Conservation (phyloP, 2,113 vertebrate genomes). For the Bubo scandiacus region DNA sequence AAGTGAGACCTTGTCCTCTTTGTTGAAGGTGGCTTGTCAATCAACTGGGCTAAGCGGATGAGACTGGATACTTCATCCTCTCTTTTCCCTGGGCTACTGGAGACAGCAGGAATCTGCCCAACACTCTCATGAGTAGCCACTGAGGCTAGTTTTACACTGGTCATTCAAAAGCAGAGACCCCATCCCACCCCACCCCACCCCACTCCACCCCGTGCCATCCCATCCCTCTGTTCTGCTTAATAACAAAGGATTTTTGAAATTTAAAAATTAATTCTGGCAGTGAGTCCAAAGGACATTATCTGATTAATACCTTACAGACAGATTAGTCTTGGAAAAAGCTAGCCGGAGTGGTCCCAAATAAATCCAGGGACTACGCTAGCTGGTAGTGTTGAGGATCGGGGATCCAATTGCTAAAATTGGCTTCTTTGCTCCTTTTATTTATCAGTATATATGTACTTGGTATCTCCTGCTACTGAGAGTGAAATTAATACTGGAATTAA, state of each 20-base stretch:
- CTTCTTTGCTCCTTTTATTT: not conserved
- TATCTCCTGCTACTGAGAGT: not conserved
- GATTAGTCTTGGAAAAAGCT: not conserved
- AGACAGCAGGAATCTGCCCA: not conserved
- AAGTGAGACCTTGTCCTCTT: not conserved
- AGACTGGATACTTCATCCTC: not conserved
- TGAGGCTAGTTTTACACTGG: not conserved
- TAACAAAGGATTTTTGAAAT: not conserved
- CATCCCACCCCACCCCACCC: too few relatives aligned
- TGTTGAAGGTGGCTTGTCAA: not conserved
- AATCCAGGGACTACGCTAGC: not conserved
- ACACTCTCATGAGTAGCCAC: not conserved
- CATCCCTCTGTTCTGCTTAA: not conserved
- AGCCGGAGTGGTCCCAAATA: not conserved
- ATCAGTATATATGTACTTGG: too few relatives aligned
- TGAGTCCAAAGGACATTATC: not conserved
- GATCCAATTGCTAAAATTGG: not conserved
- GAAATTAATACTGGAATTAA: not conserved
- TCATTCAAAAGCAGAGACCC: not conserved
- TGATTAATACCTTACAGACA: not conserved
- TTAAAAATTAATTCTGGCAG: not conserved
- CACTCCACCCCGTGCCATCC: too few relatives aligned
- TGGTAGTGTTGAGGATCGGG: not conserved
- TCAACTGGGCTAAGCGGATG: not conserved
- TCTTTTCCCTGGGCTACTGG: not conserved